Evolutionary conservation across 2,888 invertebrate genomes (phyloP).

Genomic region (Caenorhabditis auriculariae): DNA sequence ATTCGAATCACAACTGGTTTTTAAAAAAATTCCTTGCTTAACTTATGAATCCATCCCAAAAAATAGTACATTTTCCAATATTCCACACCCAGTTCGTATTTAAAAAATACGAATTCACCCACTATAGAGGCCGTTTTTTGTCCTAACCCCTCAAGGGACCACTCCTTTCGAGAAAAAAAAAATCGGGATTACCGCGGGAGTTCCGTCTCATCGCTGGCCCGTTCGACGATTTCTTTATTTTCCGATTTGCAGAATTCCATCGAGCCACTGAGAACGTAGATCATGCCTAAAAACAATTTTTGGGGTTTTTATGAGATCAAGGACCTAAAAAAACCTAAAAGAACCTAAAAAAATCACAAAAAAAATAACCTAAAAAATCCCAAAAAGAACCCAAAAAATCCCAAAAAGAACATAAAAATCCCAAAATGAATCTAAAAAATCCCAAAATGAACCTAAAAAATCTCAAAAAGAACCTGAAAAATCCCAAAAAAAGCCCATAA

Average conservation of each 20-base stretch:
- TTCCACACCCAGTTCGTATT: too few relatives aligned
- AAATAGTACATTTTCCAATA: too few relatives aligned
- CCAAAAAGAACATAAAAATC: conserved; percentile 10
- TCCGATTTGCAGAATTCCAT: conserved; percentile 91
- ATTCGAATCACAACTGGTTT: too few relatives aligned
- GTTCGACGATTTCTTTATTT: conserved; percentile 88
- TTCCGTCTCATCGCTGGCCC: conserved; percentile 90
- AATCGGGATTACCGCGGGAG: conserved; percentile 73
- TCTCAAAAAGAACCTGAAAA: not conserved
- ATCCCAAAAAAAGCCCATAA: conserved; percentile 7
- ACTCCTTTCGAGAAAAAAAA: too few relatives aligned
- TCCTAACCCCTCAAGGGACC: too few relatives aligned
- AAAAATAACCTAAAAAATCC: not conserved
- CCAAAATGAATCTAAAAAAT: not conserved
- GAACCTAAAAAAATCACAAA: conserved; percentile 2
- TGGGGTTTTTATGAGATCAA: not conserved
- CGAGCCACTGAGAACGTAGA: conserved; percentile 94
- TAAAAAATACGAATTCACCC: too few relatives aligned
- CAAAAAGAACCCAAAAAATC: conserved; percentile 4
- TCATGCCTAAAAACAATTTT: conserved; percentile 70
- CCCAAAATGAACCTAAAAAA: not conserved
- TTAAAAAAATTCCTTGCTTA: too few relatives aligned
- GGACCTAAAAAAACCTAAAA: not conserved
- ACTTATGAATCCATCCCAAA: too few relatives aligned
- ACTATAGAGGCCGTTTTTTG: too few relatives aligned